A percentile compares a stretch with the other conserved stretches of the same genome.
Conservation (phyloP, 2,888 invertebrate species). For the Serripes groenlandicus region DNA sequence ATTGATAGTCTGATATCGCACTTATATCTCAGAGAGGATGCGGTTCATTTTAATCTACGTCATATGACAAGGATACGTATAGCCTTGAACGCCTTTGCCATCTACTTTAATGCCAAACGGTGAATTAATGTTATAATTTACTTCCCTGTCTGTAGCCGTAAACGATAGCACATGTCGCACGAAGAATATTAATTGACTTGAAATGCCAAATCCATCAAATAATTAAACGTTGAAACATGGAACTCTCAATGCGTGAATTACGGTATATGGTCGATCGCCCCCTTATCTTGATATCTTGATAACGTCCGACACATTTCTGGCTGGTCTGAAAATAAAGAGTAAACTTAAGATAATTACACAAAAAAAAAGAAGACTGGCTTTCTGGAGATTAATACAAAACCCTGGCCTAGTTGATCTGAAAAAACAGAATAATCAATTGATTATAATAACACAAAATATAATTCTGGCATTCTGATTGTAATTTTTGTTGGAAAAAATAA, state of each 20-base stretch:
- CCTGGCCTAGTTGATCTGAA: too few relatives aligned
- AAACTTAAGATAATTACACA: background rate
- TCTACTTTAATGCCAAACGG: background rate
- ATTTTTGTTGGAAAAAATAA: too few relatives aligned
- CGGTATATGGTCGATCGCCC: background rate
- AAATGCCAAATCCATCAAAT: constrained; percentile 27
- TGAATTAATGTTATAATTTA: background rate
- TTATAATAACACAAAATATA: too few relatives aligned
- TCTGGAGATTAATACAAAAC: too few relatives aligned
- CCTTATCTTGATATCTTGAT: background rate
- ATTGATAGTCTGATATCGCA: background rate
- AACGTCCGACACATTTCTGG: background rate
- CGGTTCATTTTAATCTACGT: background rate
- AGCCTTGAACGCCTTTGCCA: background rate
- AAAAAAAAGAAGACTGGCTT: too few relatives aligned
- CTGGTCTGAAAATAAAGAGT: background rate
- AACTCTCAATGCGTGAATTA: background rate
- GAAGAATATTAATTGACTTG: constrained; percentile 15
- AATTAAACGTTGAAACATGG: background rate
- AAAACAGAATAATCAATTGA: too few relatives aligned
- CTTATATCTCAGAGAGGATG: background rate
- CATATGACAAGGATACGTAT: background rate
- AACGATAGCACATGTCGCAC: constrained; percentile 4
- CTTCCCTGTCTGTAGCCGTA: background rate
- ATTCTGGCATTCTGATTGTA: too few relatives aligned